Conservation (phyloP, 2,888 invertebrate genomes). For the Bruchidius siliquastri region DNA sequence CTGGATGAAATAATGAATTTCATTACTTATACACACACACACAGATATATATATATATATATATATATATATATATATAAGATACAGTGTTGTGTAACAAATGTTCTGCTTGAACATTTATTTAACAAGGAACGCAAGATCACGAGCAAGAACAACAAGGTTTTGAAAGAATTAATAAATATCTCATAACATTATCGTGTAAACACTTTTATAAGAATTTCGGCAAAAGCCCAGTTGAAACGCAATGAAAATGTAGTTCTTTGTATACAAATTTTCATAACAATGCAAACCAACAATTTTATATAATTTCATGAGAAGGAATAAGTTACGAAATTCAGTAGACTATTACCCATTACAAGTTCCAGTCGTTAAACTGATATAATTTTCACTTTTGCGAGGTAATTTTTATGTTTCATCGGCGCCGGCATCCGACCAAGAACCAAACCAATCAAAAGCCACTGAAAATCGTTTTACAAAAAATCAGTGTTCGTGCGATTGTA, state of each 20-base stretch:
- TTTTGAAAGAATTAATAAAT: neutral
- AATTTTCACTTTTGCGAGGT: neutral
- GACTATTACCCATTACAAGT: neutral
- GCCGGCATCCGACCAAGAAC: too few species aligned
- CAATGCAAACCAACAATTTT: neutral
- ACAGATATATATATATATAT: too few species aligned
- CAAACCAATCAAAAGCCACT: too few species aligned
- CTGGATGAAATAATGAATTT: too few species aligned
- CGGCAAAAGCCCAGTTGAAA: neutral
- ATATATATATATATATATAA: too few species aligned
- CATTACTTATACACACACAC: too few species aligned
- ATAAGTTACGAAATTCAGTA: neutral
- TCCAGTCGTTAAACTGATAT: neutral
- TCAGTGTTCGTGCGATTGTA: too few species aligned
- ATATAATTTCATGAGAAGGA: neutral
- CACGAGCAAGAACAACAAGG: neutral
- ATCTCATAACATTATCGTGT: neutral
- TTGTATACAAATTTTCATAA: neutral
- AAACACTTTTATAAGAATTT: neutral
- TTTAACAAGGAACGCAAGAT: neutral
- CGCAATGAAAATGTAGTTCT: neutral
- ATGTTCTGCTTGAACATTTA: neutral
- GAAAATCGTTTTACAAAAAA: too few species aligned
- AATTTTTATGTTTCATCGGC: too few species aligned
- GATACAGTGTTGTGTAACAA: neutral